A percentile compares a stretch with the other conserved stretches of the same genome.
Evolutionary conservation across 2,113 vertebrate genomes (phyloP).

Genomic region (Dromaius novaehollandiae): DNA sequence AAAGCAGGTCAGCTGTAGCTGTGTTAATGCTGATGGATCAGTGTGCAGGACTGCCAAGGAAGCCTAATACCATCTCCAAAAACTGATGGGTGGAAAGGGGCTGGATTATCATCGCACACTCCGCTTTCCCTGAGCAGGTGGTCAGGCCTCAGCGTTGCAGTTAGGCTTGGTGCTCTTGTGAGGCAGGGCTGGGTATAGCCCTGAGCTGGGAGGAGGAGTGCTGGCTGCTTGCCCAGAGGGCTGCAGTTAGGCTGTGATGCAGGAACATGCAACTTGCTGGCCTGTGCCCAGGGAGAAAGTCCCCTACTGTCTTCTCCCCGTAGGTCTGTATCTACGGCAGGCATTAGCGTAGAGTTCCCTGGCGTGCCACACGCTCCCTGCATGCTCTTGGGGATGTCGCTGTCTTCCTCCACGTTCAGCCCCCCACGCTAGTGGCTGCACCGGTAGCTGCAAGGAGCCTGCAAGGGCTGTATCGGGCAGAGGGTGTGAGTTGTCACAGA

Average conservation of each 20-base stretch:
- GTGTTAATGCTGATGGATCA: background rate
- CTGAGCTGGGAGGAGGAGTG: background rate
- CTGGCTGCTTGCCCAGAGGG: background rate
- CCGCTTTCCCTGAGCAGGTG: background rate
- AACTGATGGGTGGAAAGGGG: background rate
- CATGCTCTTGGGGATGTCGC: too few relatives aligned
- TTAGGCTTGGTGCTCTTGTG: background rate
- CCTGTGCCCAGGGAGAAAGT: background rate
- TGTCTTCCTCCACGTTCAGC: too few relatives aligned
- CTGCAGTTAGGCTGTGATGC: background rate
- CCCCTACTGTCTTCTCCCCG: too few relatives aligned
- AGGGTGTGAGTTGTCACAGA: background rate
- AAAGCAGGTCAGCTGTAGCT: background rate
- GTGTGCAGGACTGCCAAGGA: background rate
- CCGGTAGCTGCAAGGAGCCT: background rate
- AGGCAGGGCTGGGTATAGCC: background rate
- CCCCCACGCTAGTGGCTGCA: too few relatives aligned
- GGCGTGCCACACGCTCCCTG: too few relatives aligned
- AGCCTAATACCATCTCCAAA: background rate
- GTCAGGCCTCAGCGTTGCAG: background rate
- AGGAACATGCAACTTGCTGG: background rate
- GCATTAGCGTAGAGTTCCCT: too few relatives aligned
- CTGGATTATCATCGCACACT: fast-evolving
- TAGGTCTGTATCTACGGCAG: too few relatives aligned
- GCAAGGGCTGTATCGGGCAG: background rate